Base-by-base conservation (phyloP, 1,140 invertebrate genomes). In the Drosophila ananassae region DNA sequence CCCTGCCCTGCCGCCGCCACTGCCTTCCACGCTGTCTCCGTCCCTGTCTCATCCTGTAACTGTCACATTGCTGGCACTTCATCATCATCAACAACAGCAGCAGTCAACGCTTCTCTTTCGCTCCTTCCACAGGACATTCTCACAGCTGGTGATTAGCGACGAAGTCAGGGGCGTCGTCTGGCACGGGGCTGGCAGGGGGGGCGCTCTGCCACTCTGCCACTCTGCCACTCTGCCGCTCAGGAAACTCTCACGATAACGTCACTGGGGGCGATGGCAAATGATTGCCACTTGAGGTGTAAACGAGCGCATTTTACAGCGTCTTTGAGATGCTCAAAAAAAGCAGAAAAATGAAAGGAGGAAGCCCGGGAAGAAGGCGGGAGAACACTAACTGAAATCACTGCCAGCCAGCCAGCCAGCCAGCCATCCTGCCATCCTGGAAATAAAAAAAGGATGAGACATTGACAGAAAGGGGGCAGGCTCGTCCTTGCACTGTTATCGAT, bases 271-370 rank as follows among this genome's bases (percentile, higher is more conserved):
- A 67, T 66, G 51, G 83, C 71, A 87, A 89, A 87, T 89, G 83
- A 87, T 87, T 89, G 83, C 61, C 75, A 87, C 82, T 87, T 87
- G 83, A 87, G 78, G 83, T 87, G 82, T 82, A 87, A 87, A 87
- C 82, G 82, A 87, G 82, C 82, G 83, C 77, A 87, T 89, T 87
- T 87, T 82, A 87, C 74, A 87, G 59, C 75, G 75, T 61, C 73
- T 73, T 72, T 72, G 39, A 73, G 56, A 61, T 64, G 68, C 71
- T 77, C 66, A 47, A 61, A 79, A 44, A 52, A 58, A 60, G 48
- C 53, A 58, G 60, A 67, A 58, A 39, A 54, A 24, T 37, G 21
- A 17, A 46, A 12, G 9, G 8, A 3, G 2, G 24, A 2, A 28
- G 24, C 50, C 25, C 25, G 24, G 30, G 9, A 21, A 2, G 9